phyloP scores from a whole-genome alignment of 2,888 invertebrate species.

The Helicoverpa assulta region DNA sequence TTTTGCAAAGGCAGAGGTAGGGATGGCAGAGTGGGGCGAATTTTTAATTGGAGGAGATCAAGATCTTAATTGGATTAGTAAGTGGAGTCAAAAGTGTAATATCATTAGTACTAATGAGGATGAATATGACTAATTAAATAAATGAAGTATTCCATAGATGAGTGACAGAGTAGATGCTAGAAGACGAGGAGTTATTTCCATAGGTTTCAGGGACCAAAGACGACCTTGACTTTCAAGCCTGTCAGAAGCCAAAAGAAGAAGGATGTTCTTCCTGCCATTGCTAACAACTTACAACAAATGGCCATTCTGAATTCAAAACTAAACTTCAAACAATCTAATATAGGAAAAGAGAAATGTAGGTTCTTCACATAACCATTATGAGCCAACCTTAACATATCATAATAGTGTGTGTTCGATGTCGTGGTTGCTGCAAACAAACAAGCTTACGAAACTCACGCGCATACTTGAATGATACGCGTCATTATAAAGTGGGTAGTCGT shows the following conservation, averaged over 20 bases:
- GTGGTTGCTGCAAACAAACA: constrained; percentile 55
- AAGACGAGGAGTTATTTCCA: neutral
- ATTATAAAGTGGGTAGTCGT: constrained; percentile 54
- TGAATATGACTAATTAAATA: neutral
- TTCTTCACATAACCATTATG: neutral
- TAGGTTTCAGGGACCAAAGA: no score
- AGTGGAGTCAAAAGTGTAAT: neutral
- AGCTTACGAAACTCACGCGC: constrained; percentile 57
- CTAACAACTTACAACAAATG: no score
- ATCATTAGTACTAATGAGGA: neutral
- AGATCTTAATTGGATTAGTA: neutral
- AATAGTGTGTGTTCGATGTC: constrained; percentile 41
- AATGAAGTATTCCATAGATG: neutral
- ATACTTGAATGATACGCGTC: constrained; percentile 54
- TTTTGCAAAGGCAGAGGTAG: constrained; percentile 48
- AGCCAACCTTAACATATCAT: constrained; percentile 36
- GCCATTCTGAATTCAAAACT: no score
- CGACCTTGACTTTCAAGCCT: no score
- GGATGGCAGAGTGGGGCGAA: constrained; percentile 12
- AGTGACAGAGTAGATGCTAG: neutral
- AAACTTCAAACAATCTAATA: neutral
- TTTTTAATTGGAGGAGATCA: neutral
- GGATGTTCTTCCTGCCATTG: no score
- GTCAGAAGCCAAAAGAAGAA: no score
- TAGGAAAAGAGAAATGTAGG: neutral